Conservation (phyloP, 1,140 invertebrate genomes). For the Drosophila pandora region DNA sequence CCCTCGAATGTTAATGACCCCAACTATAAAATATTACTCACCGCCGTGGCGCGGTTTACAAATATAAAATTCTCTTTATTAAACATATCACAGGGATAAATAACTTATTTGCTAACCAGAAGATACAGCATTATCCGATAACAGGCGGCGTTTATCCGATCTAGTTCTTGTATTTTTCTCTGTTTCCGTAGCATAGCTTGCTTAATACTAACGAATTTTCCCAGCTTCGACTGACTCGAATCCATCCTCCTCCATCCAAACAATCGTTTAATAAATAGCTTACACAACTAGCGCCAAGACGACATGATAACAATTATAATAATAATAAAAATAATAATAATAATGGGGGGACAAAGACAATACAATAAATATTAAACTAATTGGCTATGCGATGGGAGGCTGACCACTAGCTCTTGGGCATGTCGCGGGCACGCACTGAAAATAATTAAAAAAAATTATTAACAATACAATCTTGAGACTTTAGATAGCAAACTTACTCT, state of each 20-base stretch:
- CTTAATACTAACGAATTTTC: constrained; percentile 56
- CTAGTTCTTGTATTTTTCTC: constrained; percentile 46
- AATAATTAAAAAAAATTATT: constrained; percentile 42
- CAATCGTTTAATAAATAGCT: constrained; percentile 72
- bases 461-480: background rate
- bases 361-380: constrained; percentile 77
- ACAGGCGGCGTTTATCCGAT: constrained; percentile 18
- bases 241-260: constrained; percentile 32
- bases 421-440: constrained; percentile 87
- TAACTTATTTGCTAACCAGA: constrained; percentile 75
- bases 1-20: constrained; percentile 13
- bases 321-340: constrained; percentile 55
- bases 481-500: constrained; percentile 85
- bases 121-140: constrained; percentile 54
- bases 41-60: constrained; percentile 1
- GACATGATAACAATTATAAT: constrained; percentile 56
- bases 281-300: constrained; percentile 66
- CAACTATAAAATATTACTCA: constrained; percentile 16
- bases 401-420: constrained; percentile 77
- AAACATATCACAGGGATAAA: constrained; percentile 83
- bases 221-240: constrained; percentile 47
- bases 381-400: constrained; percentile 48
- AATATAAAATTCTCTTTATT: constrained; percentile 68
- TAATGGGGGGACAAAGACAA: constrained; percentile 63
- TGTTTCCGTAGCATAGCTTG: constrained; percentile 41